Base-by-base conservation (phyloP, 2,797 vertebrate species). In the Alauda arvensis region DNA sequence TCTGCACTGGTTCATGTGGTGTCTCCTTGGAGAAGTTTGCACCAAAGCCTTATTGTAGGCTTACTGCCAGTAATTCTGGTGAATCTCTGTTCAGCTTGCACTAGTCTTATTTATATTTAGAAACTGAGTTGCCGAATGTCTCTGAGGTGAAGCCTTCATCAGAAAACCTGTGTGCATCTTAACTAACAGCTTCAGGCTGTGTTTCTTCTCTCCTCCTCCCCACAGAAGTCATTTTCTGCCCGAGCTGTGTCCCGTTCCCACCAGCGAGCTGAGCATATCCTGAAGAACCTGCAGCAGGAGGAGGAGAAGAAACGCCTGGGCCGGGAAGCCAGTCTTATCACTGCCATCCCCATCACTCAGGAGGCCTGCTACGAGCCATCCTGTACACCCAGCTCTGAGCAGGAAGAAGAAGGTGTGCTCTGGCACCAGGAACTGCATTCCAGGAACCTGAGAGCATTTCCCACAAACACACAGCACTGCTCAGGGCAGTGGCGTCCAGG, bases 201-300 rank as follows among this genome's bases (percentile, higher is more conserved):
- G 14, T 82, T 77, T 51, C 40, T 80, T 77, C 63, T 76, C 37
- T 55, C 84, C 5, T 67, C 52, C 89, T 84, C 74, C 75, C 71
- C 29, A 76, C 83, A 99, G 99, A 99, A 99, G 97, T 99, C 99
- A 6, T 99, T 99, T 96, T 99, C 99, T 1, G 99, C 99, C 4
- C 97, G 99, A 71, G 99, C 99, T 8, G 99, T 99, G 89, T 99
- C 99, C 0, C 99, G 99, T 72, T 99, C 99, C 87, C 99, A 99
- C 95, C 99, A 99, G 95, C 97, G 99, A 59, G 99, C 99, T 0
- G 99, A 99, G 91, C 99, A 99, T 90, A 99, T 99, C 96, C 97
- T 99, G 92, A 99, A 99, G 97, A 99, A 99, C 95, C 97, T 99
- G 95, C 99, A 99, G 90, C 99, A 99, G 93, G 99, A 99, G 85